These are phyloP conservation scores for Myotis findleyi DNA, from an alignment of 2,797 vertebrate species.

Conservation along the genomic window DNA sequence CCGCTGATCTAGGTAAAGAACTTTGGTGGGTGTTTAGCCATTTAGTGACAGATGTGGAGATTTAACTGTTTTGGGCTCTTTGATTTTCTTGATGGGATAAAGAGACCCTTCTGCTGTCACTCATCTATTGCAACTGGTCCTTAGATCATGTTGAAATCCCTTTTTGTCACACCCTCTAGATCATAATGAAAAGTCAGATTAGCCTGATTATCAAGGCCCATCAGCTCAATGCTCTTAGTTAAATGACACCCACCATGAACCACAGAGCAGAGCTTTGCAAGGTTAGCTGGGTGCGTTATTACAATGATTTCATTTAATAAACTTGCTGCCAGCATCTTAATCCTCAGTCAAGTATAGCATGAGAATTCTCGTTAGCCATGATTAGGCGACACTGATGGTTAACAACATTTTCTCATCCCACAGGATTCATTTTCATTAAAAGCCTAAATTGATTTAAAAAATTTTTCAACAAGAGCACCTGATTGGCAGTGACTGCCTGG, in stretches of 20 bases:
- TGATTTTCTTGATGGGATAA: conserved; percentile 64
- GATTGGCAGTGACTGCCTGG: background rate
- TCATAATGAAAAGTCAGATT: conserved; percentile 80
- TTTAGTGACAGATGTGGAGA: conserved; percentile 21
- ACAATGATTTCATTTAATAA: conserved; percentile 62
- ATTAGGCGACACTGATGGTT: conserved; percentile 36
- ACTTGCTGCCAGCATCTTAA: conserved; percentile 47
- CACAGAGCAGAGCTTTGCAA: background rate
- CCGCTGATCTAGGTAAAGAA: background rate
- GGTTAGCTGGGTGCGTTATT: background rate
- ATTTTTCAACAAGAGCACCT: background rate
- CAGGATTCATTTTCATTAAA: conserved; percentile 71
- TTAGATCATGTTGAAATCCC: conserved; percentile 77
- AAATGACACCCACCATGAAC: background rate
- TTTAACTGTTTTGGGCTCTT: conserved; percentile 34
- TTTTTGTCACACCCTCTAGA: conserved; percentile 80
- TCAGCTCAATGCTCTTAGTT: background rate
- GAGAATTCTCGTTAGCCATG: conserved; percentile 52
- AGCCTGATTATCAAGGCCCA: conserved; percentile 70
- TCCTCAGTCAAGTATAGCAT: conserved; percentile 36
- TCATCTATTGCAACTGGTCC: conserved; percentile 78
- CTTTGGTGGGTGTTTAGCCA: background rate
- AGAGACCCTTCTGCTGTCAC: conserved; percentile 68
- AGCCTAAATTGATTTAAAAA: conserved; percentile 63
- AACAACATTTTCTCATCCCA: conserved; percentile 59